These are phyloP conservation scores for Coenobita brevimanus DNA, from an alignment of 1,140 invertebrate genomes.

Conservation along the genomic window DNA sequence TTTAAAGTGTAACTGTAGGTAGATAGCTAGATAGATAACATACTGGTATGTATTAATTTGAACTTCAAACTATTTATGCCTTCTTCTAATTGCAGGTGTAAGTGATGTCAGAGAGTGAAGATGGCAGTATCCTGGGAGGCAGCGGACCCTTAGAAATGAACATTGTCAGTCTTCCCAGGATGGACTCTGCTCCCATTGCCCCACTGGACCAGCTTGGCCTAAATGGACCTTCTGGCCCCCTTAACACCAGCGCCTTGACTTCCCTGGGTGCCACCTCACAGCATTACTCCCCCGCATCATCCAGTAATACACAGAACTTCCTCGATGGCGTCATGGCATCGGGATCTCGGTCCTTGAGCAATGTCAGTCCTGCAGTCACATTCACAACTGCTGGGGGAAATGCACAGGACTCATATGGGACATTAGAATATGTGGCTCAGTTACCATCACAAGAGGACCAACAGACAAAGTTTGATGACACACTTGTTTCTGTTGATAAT, in stretches of 20 bases:
- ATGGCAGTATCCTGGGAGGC: constrained; percentile 50
- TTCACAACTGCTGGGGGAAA: constrained; percentile 22
- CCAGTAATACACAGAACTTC: constrained; percentile 27
- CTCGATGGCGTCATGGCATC: constrained; percentile 47
- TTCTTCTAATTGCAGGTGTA: constrained; percentile 22
- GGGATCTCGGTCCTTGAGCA: constrained; percentile 20
- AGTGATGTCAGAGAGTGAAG: constrained; percentile 66
- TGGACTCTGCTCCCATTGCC: constrained; percentile 43
- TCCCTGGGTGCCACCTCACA: constrained; percentile 29
- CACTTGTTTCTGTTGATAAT: constrained; percentile 55
- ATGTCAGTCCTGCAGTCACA: constrained; percentile 43
- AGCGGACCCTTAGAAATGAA: constrained; percentile 48
- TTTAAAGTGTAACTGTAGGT: neutral
- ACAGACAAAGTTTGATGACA: constrained; percentile 51
- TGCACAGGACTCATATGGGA: constrained; percentile 44
- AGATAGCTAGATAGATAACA: neutral
- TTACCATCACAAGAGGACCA: constrained; percentile 54
- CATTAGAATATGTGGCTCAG: constrained; percentile 52
- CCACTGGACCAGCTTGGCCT: constrained; percentile 56
- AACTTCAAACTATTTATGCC: neutral
- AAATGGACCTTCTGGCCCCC: constrained; percentile 11
- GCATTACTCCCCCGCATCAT: constrained; percentile 46
- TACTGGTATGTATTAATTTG: neutral
- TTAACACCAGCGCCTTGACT: constrained; percentile 12
- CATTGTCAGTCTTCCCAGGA: constrained; percentile 59